Evolutionary conservation across 2,113 vertebrate genomes (phyloP).

Genomic region (Chitala chitala): DNA sequence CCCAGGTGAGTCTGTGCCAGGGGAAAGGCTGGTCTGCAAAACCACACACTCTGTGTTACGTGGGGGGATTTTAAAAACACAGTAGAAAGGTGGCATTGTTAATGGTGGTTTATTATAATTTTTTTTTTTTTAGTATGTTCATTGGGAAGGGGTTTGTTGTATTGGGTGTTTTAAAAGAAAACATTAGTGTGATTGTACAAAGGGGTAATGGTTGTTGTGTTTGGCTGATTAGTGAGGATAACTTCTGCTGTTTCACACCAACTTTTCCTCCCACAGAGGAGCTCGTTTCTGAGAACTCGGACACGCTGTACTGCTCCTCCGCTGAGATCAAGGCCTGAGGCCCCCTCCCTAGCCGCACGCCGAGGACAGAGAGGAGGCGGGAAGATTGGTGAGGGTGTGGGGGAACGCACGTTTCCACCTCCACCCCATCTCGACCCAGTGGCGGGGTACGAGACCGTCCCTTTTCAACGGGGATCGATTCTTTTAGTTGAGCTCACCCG

Average conservation of each 20-base stretch:
- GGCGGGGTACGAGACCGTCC: conserved; percentile 51
- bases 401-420: too few species aligned
- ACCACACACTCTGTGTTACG: not conserved
- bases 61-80: not conserved
- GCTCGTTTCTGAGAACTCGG: conserved; percentile 83
- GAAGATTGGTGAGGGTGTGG: conserved; percentile 15
- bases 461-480: conserved; percentile 53
- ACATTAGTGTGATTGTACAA: not conserved
- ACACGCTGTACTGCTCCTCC: conserved; percentile 75
- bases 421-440: conserved; percentile 33
- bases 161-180: too few species aligned
- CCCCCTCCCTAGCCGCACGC: conserved; percentile 18
- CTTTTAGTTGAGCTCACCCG: conserved; percentile 40
- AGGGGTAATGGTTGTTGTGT: not conserved
- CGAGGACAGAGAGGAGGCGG: not conserved
- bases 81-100: too few species aligned
- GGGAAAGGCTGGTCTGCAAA: too few species aligned
- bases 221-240: not conserved
- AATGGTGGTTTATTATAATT: too few species aligned
- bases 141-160: too few species aligned
- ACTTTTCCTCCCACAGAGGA: conserved; percentile 70
- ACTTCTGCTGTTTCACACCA: not conserved
- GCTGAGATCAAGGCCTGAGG: conserved; percentile 90
- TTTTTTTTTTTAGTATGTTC: not conserved
- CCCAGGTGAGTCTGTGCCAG: conserved; percentile 90